phyloP scores from a whole-genome alignment of 2,797 vertebrate species.

The Chiroxiphia lanceolata region DNA sequence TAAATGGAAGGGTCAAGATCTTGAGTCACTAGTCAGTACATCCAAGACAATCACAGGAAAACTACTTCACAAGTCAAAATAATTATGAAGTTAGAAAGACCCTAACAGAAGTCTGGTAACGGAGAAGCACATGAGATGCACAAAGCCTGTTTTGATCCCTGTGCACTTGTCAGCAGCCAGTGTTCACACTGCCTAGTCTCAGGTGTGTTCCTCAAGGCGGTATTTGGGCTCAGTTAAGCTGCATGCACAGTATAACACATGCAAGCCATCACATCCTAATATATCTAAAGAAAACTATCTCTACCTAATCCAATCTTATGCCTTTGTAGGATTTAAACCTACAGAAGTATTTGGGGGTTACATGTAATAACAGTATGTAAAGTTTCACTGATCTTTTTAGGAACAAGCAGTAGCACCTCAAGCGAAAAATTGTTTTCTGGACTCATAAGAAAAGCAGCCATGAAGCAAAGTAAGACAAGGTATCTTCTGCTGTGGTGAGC shows the following conservation, averaged over 20 bases:
- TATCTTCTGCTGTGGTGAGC: background rate
- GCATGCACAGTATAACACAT: background rate
- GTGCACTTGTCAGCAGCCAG: background rate
- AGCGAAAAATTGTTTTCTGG: background rate
- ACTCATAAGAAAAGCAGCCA: background rate
- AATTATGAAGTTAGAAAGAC: background rate
- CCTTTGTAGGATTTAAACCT: background rate
- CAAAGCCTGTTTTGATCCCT: background rate
- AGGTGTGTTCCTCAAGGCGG: background rate
- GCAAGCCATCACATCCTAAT: background rate
- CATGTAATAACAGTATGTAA: background rate
- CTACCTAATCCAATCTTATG: background rate
- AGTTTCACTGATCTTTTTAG: background rate
- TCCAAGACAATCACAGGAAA: background rate
- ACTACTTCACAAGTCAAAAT: background rate
- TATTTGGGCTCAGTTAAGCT: fast-evolving
- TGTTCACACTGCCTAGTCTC: fast-evolving
- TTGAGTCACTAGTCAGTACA: background rate
- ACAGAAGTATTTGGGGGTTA: background rate
- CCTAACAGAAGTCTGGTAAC: background rate
- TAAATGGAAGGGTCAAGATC: background rate
- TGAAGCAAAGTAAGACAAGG: background rate
- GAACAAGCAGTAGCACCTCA: background rate
- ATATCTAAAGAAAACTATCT: background rate
- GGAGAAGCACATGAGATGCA: background rate